Conservation (phyloP, 2,113 vertebrate species). For the Notothenia rossii region DNA sequence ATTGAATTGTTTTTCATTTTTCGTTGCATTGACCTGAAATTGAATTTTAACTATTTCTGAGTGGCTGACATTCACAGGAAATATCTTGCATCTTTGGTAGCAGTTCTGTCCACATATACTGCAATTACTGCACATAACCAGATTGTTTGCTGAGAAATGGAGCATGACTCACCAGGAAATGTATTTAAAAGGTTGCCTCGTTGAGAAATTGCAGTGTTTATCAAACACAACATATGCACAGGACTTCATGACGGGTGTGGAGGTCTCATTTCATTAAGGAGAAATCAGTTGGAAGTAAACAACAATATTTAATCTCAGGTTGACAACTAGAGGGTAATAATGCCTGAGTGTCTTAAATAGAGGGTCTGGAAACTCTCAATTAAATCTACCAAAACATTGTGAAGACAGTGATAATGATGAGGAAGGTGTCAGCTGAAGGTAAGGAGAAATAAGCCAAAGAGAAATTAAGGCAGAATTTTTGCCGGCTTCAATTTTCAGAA, state of each 20-base stretch:
- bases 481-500: no score
- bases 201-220: slow-evolving; percentile 16
- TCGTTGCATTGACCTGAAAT: slow-evolving; percentile 33
- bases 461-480: background rate
- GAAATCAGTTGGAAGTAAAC: background rate
- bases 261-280: background rate
- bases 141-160: slow-evolving; percentile 39
- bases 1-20: slow-evolving; percentile 23
- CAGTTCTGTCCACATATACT: slow-evolving; percentile 13
- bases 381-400: background rate
- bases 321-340: background rate
- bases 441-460: background rate
- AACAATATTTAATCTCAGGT: background rate
- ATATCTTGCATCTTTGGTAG: slow-evolving; percentile 13
- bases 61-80: slow-evolving; percentile 29
- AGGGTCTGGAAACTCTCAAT: background rate
- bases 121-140: slow-evolving; percentile 31
- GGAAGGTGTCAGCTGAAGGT: background rate
- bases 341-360: background rate
- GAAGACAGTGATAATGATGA: background rate
- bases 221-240: slow-evolving; percentile 17
- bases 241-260: slow-evolving; percentile 14
- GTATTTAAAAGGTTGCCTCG: slow-evolving; percentile 28
- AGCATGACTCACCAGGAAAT: slow-evolving; percentile 46
- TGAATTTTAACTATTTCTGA: slow-evolving; percentile 1